phyloP scores from a whole-genome alignment of 2,113 vertebrate species.

The Scophthalmus maximus region DNA sequence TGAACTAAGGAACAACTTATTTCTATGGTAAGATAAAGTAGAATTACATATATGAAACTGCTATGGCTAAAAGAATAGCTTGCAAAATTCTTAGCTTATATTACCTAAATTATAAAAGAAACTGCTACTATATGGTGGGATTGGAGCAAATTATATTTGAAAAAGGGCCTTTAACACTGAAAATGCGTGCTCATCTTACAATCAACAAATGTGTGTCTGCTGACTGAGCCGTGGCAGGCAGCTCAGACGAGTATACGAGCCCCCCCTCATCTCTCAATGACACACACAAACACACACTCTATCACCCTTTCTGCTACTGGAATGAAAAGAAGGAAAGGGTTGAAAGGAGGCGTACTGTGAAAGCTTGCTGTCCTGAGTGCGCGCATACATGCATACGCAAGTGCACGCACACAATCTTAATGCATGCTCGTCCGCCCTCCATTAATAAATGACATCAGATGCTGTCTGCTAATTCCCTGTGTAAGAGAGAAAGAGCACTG shows the following conservation, averaged over 20 bases:
- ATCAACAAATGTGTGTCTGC: slow-evolving; percentile 45
- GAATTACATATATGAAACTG: slow-evolving; percentile 13
- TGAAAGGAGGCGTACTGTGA: slow-evolving; percentile 52
- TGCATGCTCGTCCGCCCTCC: slow-evolving; percentile 50
- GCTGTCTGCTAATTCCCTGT: slow-evolving; percentile 65
- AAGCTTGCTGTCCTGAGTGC: slow-evolving; percentile 39
- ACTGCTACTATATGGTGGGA: too few species aligned
- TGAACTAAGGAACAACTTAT: background rate
- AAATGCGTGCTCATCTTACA: slow-evolving; percentile 43
- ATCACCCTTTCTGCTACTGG: slow-evolving; percentile 37
- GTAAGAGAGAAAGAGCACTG: slow-evolving; percentile 63
- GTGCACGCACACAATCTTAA: slow-evolving; percentile 30
- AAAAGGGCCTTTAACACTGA: background rate
- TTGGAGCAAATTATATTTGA: background rate
- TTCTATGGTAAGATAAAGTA: background rate
- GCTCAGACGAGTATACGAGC: slow-evolving; percentile 10
- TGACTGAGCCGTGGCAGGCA: slow-evolving; percentile 38
- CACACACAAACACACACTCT: slow-evolving; percentile 45
- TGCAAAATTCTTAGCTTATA: background rate
- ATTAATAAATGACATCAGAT: slow-evolving; percentile 78
- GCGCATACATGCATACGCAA: background rate
- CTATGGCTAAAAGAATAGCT: background rate
- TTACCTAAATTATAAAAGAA: slow-evolving; percentile 11
- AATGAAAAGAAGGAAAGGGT: slow-evolving; percentile 54
- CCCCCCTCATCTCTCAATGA: slow-evolving; percentile 13